Evolutionary conservation across 2,797 vertebrate genomes (phyloP), one percentile per base, ranked within the genome.

Genomic region (Discoglossus pictus): DNA sequence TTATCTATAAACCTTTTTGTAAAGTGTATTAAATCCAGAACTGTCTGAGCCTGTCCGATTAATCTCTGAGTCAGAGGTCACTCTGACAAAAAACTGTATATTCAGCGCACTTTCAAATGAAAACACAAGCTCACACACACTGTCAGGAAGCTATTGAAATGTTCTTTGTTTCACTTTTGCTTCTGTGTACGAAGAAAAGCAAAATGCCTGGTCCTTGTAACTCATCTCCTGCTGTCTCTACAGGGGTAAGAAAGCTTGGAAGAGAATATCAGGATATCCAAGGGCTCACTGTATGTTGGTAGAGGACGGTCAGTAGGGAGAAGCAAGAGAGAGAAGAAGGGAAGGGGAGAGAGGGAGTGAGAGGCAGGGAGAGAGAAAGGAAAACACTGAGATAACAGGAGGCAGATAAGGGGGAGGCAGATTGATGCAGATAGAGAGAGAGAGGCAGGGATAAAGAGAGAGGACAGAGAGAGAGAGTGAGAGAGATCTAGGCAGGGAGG

Each of bases 201-300:
- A 50, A 27, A 25, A 50, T 50, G 46, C 46, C 46, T 25, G 46
- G 11, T 27, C 46, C 46, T 12, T 50, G 16, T 15, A 25, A 36
- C 11, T 36, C 46, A 3, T 27, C 46, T 50, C 7, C 13, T 50
- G 46, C 24, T 12, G 46, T 50, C 46, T 50, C 46, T 23, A 50
- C 46, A 12, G 46, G 46, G 46, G 46, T 50, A 50, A 50, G 46
- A 27, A 25, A 27, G 1, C 1, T 12, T 42, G 6, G 6, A 2
- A 11, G 21, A 20, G 8, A 4, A 21, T 2, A 23, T 23, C 18
- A 47, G 20, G n/a, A n/a, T n/a, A n/a, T n/a, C n/a, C n/a, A n/a
- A n/a, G n/a, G n/a, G n/a, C n/a, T n/a, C n/a, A n/a, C n/a, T n/a
- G n/a, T n/a, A n/a, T n/a, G n/a, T n/a, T 3, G 8, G 9, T 5